Evolutionary conservation across 2,888 invertebrate species (phyloP).

Genomic region (Calameuta filiformis): DNA sequence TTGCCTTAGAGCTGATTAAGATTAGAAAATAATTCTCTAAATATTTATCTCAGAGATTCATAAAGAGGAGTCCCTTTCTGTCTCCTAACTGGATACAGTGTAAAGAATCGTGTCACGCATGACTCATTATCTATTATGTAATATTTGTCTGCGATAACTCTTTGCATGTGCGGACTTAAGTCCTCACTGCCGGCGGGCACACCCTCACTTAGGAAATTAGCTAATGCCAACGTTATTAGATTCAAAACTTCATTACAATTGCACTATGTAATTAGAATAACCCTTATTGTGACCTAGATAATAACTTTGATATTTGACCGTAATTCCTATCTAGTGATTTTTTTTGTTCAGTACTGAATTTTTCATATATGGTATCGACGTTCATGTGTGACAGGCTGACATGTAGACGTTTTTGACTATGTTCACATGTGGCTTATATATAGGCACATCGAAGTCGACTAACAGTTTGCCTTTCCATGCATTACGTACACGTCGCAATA

Average conservation of each 20-base stretch:
- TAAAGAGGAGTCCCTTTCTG: background rate
- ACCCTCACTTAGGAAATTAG: background rate
- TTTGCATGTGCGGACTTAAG: background rate
- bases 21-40: background rate
- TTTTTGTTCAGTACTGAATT: background rate
- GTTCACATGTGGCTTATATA: background rate
- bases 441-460: background rate
- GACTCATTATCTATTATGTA: background rate
- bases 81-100: background rate
- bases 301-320: background rate
- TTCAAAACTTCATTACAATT: background rate
- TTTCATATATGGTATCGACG: background rate
- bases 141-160: background rate
- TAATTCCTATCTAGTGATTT: background rate
- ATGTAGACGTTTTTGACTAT: background rate
- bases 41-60: background rate
- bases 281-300: background rate
- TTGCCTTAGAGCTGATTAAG: background rate
- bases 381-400: background rate
- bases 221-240: background rate
- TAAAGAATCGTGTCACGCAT: background rate
- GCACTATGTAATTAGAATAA: background rate
- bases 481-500: background rate
- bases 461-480: background rate
- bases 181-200: background rate